phyloP scores from a whole-genome alignment of 2,797 vertebrate species.

The Mastacembelus armatus region DNA sequence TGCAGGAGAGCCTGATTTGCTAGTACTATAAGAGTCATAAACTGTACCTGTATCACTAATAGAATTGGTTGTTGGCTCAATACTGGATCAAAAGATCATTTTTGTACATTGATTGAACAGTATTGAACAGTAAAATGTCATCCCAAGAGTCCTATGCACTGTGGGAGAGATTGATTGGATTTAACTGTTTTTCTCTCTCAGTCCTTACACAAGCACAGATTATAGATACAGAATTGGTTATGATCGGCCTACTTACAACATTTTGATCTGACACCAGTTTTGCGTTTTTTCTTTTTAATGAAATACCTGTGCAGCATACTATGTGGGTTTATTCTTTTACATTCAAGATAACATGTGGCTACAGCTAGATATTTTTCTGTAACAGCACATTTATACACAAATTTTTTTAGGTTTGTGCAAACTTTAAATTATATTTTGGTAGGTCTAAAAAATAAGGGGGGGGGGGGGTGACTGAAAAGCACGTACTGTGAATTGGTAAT shows the following conservation, averaged over 20 bases:
- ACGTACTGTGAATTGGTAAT: too few species aligned
- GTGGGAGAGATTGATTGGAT: constrained; percentile 10
- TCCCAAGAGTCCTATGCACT: neutral
- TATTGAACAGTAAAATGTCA: constrained; percentile 4
- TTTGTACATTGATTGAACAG: constrained; percentile 9
- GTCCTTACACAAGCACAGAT: neutral
- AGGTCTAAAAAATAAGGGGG: too few species aligned
- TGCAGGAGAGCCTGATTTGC: constrained; percentile 1
- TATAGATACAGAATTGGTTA: too few species aligned
- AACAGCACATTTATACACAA: too few species aligned
- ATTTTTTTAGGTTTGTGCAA: constrained; percentile 4
- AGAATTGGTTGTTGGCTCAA: neutral
- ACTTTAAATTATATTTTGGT: too few species aligned
- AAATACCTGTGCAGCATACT: constrained; percentile 19
- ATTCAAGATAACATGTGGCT: too few species aligned
- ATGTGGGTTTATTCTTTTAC: too few species aligned
- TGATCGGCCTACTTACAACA: neutral
- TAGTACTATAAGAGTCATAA: neutral
- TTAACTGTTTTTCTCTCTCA: neutral
- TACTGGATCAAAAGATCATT: constrained; percentile 10
- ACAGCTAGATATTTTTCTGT: too few species aligned
- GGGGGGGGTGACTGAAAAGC: too few species aligned
- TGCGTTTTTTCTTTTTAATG: constrained; percentile 26
- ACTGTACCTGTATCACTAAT: neutral
- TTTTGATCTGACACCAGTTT: neutral